Evolutionary conservation across 2,797 vertebrate genomes (phyloP), one percentile per base, ranked within the genome.

Genomic region (Okamejei kenojei): DNA sequence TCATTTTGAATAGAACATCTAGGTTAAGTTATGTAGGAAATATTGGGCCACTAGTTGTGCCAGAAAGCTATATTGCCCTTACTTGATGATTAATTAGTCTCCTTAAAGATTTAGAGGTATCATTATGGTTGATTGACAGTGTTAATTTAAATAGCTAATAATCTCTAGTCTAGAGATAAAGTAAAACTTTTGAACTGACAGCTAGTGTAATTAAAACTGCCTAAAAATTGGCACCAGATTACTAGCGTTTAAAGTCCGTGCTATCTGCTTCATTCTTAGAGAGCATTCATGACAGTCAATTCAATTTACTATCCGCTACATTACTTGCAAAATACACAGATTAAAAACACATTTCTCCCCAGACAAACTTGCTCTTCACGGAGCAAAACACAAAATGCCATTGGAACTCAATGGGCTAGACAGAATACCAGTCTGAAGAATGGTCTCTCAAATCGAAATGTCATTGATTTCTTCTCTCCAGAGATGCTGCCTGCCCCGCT

Each of bases 111-210:
- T 76, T 15, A 54, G 38, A 73, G 71, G 90, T 19, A 92, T 92
- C 90, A n/a, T 4, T 29, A 54, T 45, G 71, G 38, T 17, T 54
- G 71, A 76, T 92, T 92, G 90, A 58, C 71, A 92, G 23, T 54
- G 38, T 10, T 92, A 92, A 92, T 92, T 92, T 76, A 92, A 76
- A 58, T 58, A 17, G 71, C 54, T 91, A 54, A 58, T 54, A 29
- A 76, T 38, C 38, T 7, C 35, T 21, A 15, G 4, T 21, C 71
- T 58, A 26, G 71, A 29, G 71, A 76, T 13, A 92, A 73, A 92
- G 23, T 54, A 54, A 90, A 74, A 45, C 71, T 54, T 45, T 92
- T 13, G 6, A 76, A 92, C 45, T 76, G 90, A 76, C 90, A 92
- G 35, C 9, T 73, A 45, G 45, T 45, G 21, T 92, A 76, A 92